phyloP scores from a whole-genome alignment of 2,113 vertebrate genomes.

The Nerophis ophidion region DNA sequence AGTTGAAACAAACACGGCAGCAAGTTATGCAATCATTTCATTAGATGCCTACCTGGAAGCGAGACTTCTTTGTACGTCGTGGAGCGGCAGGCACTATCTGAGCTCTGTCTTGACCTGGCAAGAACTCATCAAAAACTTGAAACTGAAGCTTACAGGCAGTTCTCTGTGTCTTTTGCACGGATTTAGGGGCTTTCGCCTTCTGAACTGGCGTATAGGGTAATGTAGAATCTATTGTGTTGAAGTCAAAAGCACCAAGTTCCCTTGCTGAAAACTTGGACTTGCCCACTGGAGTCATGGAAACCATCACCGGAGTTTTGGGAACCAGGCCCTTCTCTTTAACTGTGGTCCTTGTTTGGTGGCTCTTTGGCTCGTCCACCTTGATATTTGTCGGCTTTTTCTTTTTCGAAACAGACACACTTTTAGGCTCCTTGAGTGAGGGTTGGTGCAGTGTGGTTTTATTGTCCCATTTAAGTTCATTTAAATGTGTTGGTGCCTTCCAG shows the following conservation, averaged over 20 bases:
- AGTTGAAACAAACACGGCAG: not conserved
- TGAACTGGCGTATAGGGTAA: slow-evolving; percentile 62
- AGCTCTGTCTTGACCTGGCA: slow-evolving; percentile 41
- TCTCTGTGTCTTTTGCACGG: slow-evolving; percentile 36
- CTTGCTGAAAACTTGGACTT: slow-evolving; percentile 21
- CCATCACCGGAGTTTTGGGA: slow-evolving; percentile 25
- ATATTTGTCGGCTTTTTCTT: slow-evolving; percentile 32
- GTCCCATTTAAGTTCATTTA: slow-evolving; percentile 22
- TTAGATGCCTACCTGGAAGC: slow-evolving; percentile 70
- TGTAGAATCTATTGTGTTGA: slow-evolving; percentile 55
- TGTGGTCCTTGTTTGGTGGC: not conserved
- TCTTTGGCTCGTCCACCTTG: slow-evolving; percentile 15
- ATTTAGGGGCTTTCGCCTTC: slow-evolving; percentile 12
- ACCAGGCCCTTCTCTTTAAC: slow-evolving; percentile 5
- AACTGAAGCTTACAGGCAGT: slow-evolving; percentile 62
- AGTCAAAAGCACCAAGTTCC: slow-evolving; percentile 49
- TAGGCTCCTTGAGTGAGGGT: slow-evolving; percentile 43
- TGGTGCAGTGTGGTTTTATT: slow-evolving; percentile 17
- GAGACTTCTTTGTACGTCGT: slow-evolving; percentile 71
- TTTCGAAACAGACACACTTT: slow-evolving; percentile 21
- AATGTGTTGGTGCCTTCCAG: slow-evolving; percentile 57
- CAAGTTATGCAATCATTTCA: not conserved
- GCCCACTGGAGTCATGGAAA: slow-evolving; percentile 57
- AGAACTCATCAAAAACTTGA: slow-evolving; percentile 76
- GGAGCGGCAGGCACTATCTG: slow-evolving; percentile 73